These are phyloP conservation scores for Hofmannophila pseudospretella DNA, from an alignment of 2,888 invertebrate species.

Conservation along the genomic window DNA sequence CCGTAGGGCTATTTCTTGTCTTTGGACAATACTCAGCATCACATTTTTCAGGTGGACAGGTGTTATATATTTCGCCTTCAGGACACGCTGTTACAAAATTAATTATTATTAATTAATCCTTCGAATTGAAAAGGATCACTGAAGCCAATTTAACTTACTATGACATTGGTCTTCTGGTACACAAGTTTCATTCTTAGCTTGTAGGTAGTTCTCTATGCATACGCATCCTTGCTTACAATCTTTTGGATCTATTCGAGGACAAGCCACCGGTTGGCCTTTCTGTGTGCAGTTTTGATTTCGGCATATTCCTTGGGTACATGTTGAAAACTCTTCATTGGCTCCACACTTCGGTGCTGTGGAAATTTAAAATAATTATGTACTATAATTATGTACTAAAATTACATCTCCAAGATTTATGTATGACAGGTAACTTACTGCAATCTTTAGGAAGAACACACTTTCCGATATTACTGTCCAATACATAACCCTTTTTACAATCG, in stretches of 20 bases:
- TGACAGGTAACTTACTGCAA: slow-evolving; percentile 2
- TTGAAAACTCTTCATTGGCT: slow-evolving; percentile 11
- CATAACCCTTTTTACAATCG: not conserved
- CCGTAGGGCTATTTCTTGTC: slow-evolving; percentile 12
- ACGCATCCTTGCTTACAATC: slow-evolving; percentile 18
- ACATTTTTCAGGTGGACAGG: slow-evolving; percentile 17
- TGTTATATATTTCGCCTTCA: slow-evolving; percentile 12
- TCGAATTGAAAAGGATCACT: not conserved
- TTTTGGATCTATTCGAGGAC: not conserved
- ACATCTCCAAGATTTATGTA: no score
- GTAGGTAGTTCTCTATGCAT: slow-evolving; percentile 16
- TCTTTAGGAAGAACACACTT: not conserved
- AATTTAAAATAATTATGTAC: not conserved
- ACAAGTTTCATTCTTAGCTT: slow-evolving; percentile 17
- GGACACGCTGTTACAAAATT: slow-evolving; percentile 11
- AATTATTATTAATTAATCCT: no score
- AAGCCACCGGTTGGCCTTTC: slow-evolving; percentile 6
- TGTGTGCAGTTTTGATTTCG: slow-evolving; percentile 8
- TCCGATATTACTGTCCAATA: not conserved
- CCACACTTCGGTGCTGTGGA: slow-evolving; percentile 7
- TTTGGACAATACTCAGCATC: slow-evolving; percentile 22
- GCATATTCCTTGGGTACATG: slow-evolving; percentile 12
- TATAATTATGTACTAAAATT: no score
- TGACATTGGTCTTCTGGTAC: slow-evolving; percentile 17
- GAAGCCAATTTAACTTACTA: not conserved